These are phyloP conservation scores for Cheilosia variabilis DNA, from an alignment of 2,888 invertebrate species.

Conservation along the genomic window DNA sequence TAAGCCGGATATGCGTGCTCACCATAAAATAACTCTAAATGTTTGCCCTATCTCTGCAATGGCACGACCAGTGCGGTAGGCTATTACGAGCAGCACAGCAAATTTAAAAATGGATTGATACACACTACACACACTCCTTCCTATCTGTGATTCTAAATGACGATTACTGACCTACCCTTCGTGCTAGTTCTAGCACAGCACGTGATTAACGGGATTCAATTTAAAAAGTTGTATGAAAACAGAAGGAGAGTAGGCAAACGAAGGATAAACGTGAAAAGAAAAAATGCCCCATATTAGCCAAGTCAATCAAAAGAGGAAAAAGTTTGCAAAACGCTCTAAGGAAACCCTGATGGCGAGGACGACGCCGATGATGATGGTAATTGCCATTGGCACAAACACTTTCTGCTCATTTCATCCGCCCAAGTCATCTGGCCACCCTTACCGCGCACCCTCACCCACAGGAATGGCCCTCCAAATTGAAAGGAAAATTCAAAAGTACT, in stretches of 20 bases:
- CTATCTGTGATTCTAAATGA: constrained; percentile 4
- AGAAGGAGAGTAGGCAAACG: not conserved
- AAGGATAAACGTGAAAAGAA: not conserved
- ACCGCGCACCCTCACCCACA: constrained; percentile 20
- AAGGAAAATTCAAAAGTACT: constrained; percentile 66
- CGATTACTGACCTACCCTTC: constrained; percentile 64
- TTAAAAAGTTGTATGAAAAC: constrained; percentile 17
- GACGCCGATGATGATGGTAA: constrained; percentile 54
- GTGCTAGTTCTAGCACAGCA: constrained; percentile 20
- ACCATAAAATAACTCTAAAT: constrained; percentile 9
- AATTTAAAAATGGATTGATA: constrained; percentile 12
- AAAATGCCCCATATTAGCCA: constrained; percentile 31
- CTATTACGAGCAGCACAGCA: constrained; percentile 25
- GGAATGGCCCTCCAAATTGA: constrained; percentile 58
- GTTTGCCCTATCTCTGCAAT: constrained; percentile 1
- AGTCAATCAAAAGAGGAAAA: constrained; percentile 60
- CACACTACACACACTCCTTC: constrained; percentile 16
- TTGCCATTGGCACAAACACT: constrained; percentile 70
- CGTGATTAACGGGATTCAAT: constrained; percentile 57
- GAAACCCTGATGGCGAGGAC: constrained; percentile 50
- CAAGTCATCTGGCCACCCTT: constrained; percentile 43
- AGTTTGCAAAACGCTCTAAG: constrained; percentile 38
- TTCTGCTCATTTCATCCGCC: constrained; percentile 65
- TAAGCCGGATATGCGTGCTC: constrained; percentile 12
- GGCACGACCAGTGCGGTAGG: not conserved